Evolutionary conservation across 2,888 invertebrate species (phyloP).

Genomic region (Ctenicera cuprea): DNA sequence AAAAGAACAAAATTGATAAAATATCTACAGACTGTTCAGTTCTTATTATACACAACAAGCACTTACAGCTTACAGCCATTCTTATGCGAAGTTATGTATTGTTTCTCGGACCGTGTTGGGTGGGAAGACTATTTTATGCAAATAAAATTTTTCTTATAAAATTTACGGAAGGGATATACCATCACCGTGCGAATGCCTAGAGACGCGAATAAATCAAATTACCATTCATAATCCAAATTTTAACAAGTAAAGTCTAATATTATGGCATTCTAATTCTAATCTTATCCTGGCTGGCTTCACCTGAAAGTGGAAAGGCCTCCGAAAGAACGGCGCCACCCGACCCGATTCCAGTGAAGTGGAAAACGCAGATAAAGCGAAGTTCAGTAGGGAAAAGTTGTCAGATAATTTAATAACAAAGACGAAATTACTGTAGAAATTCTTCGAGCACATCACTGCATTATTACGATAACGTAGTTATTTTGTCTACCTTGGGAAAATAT

Average conservation of each 20-base stretch:
- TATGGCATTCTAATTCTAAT: constrained; percentile 57
- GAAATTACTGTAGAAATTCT: constrained; percentile 71
- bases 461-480: constrained; percentile 67
- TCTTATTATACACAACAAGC: constrained; percentile 9
- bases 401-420: constrained; percentile 73
- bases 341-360: constrained; percentile 68
- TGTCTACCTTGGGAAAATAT: constrained; percentile 55
- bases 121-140: constrained; percentile 33
- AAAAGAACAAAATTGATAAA: constrained; percentile 3
- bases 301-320: constrained; percentile 57
- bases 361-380: constrained; percentile 73
- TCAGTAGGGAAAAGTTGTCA: constrained; percentile 71
- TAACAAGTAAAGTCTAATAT: constrained; percentile 54
- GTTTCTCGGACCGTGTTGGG: constrained; percentile 10
- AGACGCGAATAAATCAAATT: constrained; percentile 48
- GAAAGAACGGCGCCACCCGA: constrained; percentile 53
- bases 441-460: constrained; percentile 69
- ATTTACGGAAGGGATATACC: constrained; percentile 33
- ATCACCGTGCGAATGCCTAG: constrained; percentile 38
- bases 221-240: constrained; percentile 56
- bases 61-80: background rate
- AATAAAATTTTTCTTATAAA: constrained; percentile 36
- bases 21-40: constrained; percentile 5
- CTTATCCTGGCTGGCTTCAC: constrained; percentile 59
- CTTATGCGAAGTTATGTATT: background rate